Evolutionary conservation across 1,140 invertebrate genomes (phyloP), one percentile per base, ranked within the genome.

Genomic region (Goniozus legneri): DNA sequence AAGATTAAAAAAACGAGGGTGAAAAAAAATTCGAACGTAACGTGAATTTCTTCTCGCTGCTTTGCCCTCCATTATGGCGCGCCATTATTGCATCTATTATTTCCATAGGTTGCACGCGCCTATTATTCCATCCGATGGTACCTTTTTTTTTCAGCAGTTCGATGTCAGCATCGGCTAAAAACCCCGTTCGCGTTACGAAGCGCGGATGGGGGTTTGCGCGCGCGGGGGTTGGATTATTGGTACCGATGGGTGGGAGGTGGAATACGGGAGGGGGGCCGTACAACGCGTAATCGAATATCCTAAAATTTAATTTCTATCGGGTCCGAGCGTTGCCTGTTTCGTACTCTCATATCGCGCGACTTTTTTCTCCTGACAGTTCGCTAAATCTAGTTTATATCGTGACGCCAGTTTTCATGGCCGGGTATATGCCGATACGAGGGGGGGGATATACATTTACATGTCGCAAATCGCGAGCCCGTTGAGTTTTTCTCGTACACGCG

Each of bases 261-360:
- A 42, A 35, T 39, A 37, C 54, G 44, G 34, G 35, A 27, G 44
- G 46, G 12, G 38, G 44, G 13, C n/a, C 16, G 24, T 37, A 22
- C 21, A 31, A 19, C n/a, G 63, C 63, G 65, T 73, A 75, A 75
- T 75, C 69, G 71, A 73, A 73, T 75, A 71, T 73, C 63, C 69
- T 72, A 70, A 66, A 73, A 75, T 75, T 75, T 70, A 71, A 75
- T 75, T 73, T 71, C 69, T 71, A 75, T 75, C 71, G 71, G 69
- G 65, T 68, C 63, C 67, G 60, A 63, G 68, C 52, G 57, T 13
- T 51, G 55, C 65, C n/a, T n/a, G 62, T n/a, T 72, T 69, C 70
- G 69, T n/a, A 73, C 71, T 75, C 71, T 71, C 72, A 72, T 75
- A 73, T 70, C 69, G 63, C 69, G 67, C n/a, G n/a, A n/a, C n/a